Evolutionary conservation across 2,888 invertebrate genomes (phyloP).

Genomic region (Scrobipalpa atriplicella): DNA sequence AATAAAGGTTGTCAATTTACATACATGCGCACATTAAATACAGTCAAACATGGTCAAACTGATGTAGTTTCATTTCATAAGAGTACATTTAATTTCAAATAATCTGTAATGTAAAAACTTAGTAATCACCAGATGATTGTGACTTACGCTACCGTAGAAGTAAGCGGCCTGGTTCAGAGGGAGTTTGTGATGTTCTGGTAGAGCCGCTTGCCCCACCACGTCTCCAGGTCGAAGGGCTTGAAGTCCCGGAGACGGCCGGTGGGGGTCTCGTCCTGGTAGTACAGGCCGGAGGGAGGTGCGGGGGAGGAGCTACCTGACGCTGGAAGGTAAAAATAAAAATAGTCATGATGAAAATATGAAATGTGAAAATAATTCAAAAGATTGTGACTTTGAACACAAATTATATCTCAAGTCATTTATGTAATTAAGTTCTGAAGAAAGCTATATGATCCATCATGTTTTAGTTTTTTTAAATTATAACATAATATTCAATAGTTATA

Average conservation of each 20-base stretch:
- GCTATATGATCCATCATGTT: background rate
- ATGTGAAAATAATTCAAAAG: too few relatives aligned
- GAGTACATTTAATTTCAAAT: background rate
- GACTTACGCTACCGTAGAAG: conserved; percentile 70
- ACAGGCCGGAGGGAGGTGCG: conserved; percentile 79
- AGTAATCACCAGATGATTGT: conserved; percentile 81
- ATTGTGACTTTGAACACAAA: too few relatives aligned
- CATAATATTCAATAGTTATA: too few relatives aligned
- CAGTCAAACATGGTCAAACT: too few relatives aligned
- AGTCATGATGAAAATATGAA: background rate
- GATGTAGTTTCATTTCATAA: too few relatives aligned
- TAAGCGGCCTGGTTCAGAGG: conserved; percentile 66
- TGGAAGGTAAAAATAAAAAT: conserved; percentile 44
- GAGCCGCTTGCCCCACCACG: conserved; percentile 94
- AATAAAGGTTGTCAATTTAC: too few relatives aligned
- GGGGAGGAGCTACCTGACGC: conserved; percentile 72
- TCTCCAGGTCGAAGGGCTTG: conserved; percentile 94
- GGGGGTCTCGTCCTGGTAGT: conserved; percentile 89
- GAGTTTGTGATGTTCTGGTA: conserved; percentile 94
- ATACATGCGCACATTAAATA: too few relatives aligned
- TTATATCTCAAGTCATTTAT: too few relatives aligned
- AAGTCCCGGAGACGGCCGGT: conserved; percentile 89
- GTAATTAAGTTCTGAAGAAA: too few relatives aligned
- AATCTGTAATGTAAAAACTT: conserved; percentile 51
- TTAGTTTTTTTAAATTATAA: too few relatives aligned